Base-by-base conservation (phyloP, 23 tunicate species). In the Styela clava region DNA sequence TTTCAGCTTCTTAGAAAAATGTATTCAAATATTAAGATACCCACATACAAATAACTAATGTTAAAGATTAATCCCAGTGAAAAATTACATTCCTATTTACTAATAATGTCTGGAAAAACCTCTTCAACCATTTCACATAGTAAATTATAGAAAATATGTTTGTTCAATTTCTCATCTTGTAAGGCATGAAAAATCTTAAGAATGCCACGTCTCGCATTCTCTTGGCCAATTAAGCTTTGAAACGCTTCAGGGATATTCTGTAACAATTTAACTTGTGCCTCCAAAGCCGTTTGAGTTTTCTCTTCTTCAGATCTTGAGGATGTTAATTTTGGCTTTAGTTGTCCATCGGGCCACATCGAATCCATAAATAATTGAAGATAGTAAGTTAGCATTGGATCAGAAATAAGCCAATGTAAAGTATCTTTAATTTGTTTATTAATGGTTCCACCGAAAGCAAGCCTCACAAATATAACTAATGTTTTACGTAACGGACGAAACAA, bases 311-410 rank as follows among this genome's bases (percentile, higher is more conserved):
- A 23, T 21, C 81, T 25, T 29, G 35, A 69, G 9, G 12, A 44
- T 21, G n/a, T 44, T 25, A 26, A 16, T 18, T 76, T 76, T 25
- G 64, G 35, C 27, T 76, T 76, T 16, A 91, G 82, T 35, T 91
- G 79, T 23, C 93, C 93, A 62, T 73, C 81, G 34, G 98, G 98
- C 98, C 98, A 93, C 92, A 93, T 87, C 23, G 98, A 87, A 63
- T 87, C 89, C 56, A 93, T 80, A 69, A 93, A 93, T 1, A 77
- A 76, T 74, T 85, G 89, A 34, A 93, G 71, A 74, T 93, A 93
- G 25, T 68, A 87, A 16, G 85, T 71, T 62, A 93, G 29, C 98
- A 93, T 93, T 20, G 89, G 87, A 34, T 93, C 90, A 2, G 93
- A 93, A 0, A 82, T 83, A 79, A 93, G 68, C 98, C 98, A 93